A percentile compares a stretch with the other conserved stretches of the same genome.
Conservation (phyloP, 2,797 vertebrate genomes). For the Smutsia temminckii region DNA sequence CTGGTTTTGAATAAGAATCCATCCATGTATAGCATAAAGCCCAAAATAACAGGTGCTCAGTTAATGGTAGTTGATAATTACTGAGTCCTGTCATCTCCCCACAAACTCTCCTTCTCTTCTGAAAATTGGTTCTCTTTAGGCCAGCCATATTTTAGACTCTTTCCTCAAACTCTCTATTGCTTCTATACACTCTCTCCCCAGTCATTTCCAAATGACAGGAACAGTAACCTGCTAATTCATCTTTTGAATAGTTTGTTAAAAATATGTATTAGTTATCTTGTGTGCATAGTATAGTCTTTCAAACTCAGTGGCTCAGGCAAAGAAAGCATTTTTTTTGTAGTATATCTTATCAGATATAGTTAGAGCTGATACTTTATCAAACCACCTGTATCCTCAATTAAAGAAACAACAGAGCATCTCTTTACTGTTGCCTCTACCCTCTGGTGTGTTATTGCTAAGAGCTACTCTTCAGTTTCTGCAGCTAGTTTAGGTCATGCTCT, state of each 20-base stretch:
- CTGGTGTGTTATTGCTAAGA: not conserved
- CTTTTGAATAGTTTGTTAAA: not conserved
- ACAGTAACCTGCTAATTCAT: not conserved
- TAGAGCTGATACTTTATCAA: not conserved
- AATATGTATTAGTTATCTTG: not conserved
- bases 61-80: not conserved
- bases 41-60: not conserved
- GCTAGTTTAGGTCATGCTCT: not conserved
- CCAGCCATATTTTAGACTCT: not conserved
- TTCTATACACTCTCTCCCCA: not conserved
- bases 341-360: not conserved
- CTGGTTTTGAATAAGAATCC: not conserved
- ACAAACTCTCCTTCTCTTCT: not conserved
- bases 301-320: not conserved
- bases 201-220: not conserved
- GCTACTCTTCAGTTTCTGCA: not conserved
- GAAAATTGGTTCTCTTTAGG: not conserved
- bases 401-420: not conserved
- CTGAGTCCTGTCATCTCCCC: not conserved
- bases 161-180: not conserved
- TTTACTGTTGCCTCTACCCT: not conserved
- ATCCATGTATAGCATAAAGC: not conserved
- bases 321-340: not conserved
- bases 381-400: not conserved
- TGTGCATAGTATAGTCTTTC: not conserved